These are phyloP conservation scores for Mormyrops attenuatus DNA, from an alignment of 2,797 vertebrate species.

Conservation along the genomic window DNA sequence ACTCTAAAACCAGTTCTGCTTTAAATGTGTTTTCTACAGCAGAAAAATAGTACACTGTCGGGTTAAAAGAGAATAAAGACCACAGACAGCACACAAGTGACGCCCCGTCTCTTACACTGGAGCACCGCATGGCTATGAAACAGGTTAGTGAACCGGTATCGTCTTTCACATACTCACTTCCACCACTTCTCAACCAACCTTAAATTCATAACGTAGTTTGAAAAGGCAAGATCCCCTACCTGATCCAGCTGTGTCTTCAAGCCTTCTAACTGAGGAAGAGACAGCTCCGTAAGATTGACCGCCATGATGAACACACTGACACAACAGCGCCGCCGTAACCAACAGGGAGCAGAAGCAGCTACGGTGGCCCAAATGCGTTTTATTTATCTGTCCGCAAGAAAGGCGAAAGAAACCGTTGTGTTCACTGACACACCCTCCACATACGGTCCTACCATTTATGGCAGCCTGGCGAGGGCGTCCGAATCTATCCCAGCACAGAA, in stretches of 20 bases:
- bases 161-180: not conserved
- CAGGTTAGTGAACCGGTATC: not conserved
- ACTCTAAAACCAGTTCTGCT: not conserved
- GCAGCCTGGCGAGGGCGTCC: not conserved
- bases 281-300: slow-evolving; percentile 80
- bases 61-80: not conserved
- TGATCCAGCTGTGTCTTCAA: slow-evolving; percentile 86
- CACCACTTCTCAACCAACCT: not conserved
- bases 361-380: not conserved
- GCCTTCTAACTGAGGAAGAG: slow-evolving; percentile 79
- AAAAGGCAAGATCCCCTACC: slow-evolving; percentile 52
- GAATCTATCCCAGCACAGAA: not conserved
- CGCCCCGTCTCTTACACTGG: not conserved
- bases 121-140: not conserved
- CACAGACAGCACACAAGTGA: not conserved
- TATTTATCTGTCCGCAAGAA: not conserved
- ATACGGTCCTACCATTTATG: not conserved
- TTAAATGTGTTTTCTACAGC: not conserved
- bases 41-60: not conserved
- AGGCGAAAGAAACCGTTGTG: not conserved
- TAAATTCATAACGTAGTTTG: not conserved
- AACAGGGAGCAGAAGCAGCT: not conserved
- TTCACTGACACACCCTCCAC: not conserved
- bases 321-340: no score
- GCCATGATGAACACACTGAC: slow-evolving; percentile 58